Conservation (phyloP, 2,113 vertebrate genomes). For the Martes martes region DNA sequence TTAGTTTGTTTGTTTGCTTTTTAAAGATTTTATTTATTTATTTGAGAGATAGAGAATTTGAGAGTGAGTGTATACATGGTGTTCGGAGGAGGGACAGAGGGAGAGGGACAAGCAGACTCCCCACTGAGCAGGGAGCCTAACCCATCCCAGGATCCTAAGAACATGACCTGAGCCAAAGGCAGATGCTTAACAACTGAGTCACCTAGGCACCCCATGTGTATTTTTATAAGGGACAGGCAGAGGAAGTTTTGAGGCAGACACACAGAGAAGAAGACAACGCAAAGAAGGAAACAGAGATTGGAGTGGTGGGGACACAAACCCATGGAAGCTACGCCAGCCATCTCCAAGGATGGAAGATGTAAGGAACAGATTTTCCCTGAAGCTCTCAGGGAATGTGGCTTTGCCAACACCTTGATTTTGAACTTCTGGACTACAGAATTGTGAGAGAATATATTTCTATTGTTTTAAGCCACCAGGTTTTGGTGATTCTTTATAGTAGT, state of each 20-base stretch:
- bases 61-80: neutral
- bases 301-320: neutral
- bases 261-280: neutral
- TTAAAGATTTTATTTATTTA: neutral
- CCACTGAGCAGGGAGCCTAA: neutral
- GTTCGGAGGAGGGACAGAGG: neutral
- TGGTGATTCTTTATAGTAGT: neutral
- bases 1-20: no score
- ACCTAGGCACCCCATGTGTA: neutral
- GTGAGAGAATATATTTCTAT: neutral
- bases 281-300: neutral
- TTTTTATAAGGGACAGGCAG: neutral
- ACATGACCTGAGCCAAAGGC: neutral
- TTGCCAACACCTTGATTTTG: neutral
- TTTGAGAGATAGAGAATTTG: neutral
- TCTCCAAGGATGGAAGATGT: neutral
- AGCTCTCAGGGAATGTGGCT: neutral
- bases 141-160: neutral
- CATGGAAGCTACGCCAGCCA: neutral
- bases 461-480: neutral
- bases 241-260: neutral
- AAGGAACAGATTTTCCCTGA: neutral
- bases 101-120: neutral
- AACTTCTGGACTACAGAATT: neutral
- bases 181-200: neutral